Base-by-base conservation (phyloP, 2,888 invertebrate genomes). In the Drosophila rellima region DNA sequence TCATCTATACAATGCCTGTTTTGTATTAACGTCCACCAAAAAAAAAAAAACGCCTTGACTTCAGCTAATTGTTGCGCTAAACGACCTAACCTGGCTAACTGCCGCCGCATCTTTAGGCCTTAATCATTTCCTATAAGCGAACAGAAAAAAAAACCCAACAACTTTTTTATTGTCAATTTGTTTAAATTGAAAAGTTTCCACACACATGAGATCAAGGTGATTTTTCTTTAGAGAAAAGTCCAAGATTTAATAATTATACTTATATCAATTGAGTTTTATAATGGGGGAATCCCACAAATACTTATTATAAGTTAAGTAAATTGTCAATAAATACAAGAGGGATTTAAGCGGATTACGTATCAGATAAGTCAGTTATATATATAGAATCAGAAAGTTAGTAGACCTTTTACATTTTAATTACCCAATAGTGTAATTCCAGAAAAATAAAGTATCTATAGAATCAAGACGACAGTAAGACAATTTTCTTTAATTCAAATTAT, bases 21-120 rank as follows among this genome's bases (percentile, higher is more conserved):
- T 55, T 55, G 55, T 55, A 42, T 54, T 55, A 44, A 42, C 20
- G 44, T 20, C 55, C 33, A 33, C 3, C 7, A 29, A 29, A 8
- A 2, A 33, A 13, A 33, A n/a, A n/a, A 35, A 33, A 55, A 23
- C 33, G 33, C 55, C 55, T 55, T 55, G 55, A 31, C 42, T 44
- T 55, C 17, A 44, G 55, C 55, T 55, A 55, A 55, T 55, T 55
- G 55, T 31, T 42, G 44, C 33, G 55, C 55, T 55, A 55, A 55
- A 44, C 54, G 54, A 54, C 29, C 40, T 42, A 40, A 54, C 29
- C 40, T 42, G 54, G 54, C 54, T 54, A 54, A 54, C 33, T 44
- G 55, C 23, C n/a, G 10, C 29, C 29, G n/a, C 37, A 51, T 37
- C 51, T 51, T 39, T 33, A 23, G 33, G 55, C 33, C 44, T 44